A percentile compares a stretch with the other conserved stretches of the same genome.
Conservation (phyloP, 2,888 invertebrate species). For the Drosophila affinis region DNA sequence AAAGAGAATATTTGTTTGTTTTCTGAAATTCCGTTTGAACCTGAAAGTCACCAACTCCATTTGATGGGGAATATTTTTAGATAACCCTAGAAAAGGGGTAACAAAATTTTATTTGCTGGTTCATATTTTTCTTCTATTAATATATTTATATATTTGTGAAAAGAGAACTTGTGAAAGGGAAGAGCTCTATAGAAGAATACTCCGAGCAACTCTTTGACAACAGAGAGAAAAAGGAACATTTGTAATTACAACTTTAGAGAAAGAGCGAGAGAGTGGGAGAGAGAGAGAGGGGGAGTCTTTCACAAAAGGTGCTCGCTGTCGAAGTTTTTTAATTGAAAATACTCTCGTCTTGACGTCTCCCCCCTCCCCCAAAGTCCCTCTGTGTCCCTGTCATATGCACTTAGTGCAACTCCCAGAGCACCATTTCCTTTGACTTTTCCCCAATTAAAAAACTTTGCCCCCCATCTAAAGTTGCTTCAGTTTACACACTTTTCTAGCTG, state of each 20-base stretch:
- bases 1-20: too few species aligned
- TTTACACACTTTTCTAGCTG: slow-evolving; percentile 1
- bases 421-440: slow-evolving; percentile 39
- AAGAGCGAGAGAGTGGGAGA: too few species aligned
- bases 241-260: slow-evolving; percentile 26
- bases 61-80: too few species aligned
- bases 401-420: slow-evolving; percentile 22
- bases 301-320: slow-evolving; percentile 33
- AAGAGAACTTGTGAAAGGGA: not conserved
- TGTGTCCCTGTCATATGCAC: slow-evolving; percentile 26
- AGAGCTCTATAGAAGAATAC: not conserved
- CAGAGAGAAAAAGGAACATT: not conserved
- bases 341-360: slow-evolving; percentile 10
- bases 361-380: not conserved
- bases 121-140: too few species aligned
- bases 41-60: too few species aligned
- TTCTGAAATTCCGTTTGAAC: too few species aligned
- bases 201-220: not conserved
- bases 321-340: slow-evolving; percentile 53
- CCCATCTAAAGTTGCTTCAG: slow-evolving; percentile 21
- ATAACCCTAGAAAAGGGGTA: too few species aligned
- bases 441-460: slow-evolving; percentile 43
- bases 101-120: too few species aligned
- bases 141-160: not conserved
- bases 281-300: not conserved